These are phyloP conservation scores for Apodemia zela DNA, from an alignment of 2,888 invertebrate genomes.

Conservation along the genomic window DNA sequence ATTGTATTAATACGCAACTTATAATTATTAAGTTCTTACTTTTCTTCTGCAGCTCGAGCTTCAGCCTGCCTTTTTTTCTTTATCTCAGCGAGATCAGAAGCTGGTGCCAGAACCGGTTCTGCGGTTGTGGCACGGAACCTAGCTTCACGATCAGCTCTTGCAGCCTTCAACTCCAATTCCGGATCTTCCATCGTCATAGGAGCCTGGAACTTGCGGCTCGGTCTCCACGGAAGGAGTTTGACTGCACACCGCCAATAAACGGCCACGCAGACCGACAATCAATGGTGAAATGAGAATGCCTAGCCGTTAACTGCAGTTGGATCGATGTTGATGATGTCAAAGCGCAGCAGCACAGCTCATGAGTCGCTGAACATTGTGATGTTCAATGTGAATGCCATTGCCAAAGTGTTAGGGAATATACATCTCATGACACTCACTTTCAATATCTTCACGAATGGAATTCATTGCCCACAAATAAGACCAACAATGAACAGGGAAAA, in stretches of 20 bases:
- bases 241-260: constrained; percentile 68
- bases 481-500: too few species aligned
- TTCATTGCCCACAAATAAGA: too few species aligned
- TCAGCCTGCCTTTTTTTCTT: constrained; percentile 82
- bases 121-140: constrained; percentile 79
- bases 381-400: constrained; percentile 53
- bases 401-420: constrained; percentile 1
- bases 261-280: constrained; percentile 47
- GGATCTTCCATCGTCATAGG: constrained; percentile 81
- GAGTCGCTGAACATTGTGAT: constrained; percentile 41
- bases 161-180: constrained; percentile 80
- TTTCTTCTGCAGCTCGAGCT: constrained; percentile 82
- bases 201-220: constrained; percentile 84
- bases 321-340: constrained; percentile 21
- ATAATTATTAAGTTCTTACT: constrained; percentile 50
- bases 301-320: constrained; percentile 32
- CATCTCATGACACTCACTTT: background rate
- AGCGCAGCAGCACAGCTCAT: constrained; percentile 38
- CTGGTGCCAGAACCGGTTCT: constrained; percentile 66
- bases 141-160: constrained; percentile 82
- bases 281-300: constrained; percentile 46
- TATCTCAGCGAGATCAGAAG: constrained; percentile 76
- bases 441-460: too few species aligned
- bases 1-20: too few species aligned
- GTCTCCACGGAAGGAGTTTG: constrained; percentile 84